phyloP scores from a whole-genome alignment of 1,140 invertebrate species.

The Aphaenogaster ashmeadi region DNA sequence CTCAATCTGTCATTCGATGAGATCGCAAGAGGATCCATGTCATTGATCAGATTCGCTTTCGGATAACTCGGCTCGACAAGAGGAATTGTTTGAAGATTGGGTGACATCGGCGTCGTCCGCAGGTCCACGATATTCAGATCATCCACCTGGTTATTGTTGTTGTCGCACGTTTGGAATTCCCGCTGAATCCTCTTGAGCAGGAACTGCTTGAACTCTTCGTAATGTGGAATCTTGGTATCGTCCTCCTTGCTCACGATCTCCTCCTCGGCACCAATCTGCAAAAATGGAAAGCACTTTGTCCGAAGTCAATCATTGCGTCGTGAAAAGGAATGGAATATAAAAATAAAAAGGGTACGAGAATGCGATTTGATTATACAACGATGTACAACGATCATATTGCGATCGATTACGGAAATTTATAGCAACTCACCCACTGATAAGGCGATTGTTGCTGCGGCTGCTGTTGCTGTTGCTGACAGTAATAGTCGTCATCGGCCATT shows the following conservation, averaged over 20 bases:
- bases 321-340: background rate
- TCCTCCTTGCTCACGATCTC: constrained; percentile 79
- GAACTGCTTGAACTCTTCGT: constrained; percentile 81
- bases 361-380: background rate
- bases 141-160: constrained; percentile 76
- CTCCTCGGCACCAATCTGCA: constrained; percentile 81
- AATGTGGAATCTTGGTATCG: constrained; percentile 74
- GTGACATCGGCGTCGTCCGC: constrained; percentile 68
- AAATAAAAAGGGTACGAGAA: background rate
- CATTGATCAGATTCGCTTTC: constrained; percentile 52
- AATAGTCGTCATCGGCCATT: constrained; percentile 77
- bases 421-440: constrained; percentile 80
- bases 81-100: constrained; percentile 51
- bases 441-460: constrained; percentile 73
- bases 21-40: constrained; percentile 49
- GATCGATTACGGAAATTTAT: background rate
- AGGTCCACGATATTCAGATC: constrained; percentile 74
- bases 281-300: constrained; percentile 44
- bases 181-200: constrained; percentile 75
- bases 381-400: background rate
- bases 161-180: constrained; percentile 77
- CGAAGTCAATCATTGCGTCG: constrained; percentile 50
- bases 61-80: constrained; percentile 47
- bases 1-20: constrained; percentile 46
- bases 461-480: constrained; percentile 73